These are phyloP conservation scores for Hippocampus kuda DNA, from an alignment of 2,797 vertebrate genomes.

Conservation along the genomic window DNA sequence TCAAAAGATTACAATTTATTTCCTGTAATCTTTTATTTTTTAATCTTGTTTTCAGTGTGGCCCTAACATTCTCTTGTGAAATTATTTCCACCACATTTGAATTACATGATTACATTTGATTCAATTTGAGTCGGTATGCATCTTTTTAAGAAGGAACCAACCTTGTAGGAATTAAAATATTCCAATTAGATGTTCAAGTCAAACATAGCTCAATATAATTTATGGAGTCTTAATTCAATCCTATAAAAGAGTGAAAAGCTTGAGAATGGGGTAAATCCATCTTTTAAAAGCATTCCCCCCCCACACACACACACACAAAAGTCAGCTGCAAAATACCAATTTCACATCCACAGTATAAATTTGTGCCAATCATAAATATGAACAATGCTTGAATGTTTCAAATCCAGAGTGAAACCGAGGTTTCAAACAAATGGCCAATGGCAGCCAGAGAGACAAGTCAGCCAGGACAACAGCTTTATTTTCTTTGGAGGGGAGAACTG, in stretches of 20 bases:
- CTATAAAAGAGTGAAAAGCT: neutral
- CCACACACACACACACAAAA: neutral
- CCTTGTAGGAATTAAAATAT: neutral
- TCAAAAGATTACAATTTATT: too few relatives aligned
- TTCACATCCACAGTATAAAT: neutral
- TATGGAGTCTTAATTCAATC: neutral
- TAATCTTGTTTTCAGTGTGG: neutral
- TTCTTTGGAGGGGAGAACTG: constrained; percentile 32
- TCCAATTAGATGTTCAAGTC: neutral
- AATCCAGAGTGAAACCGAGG: constrained; percentile 15
- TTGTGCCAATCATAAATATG: neutral
- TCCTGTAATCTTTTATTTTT: too few relatives aligned
- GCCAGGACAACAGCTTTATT: constrained; percentile 21
- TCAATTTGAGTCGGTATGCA: neutral
- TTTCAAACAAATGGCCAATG: constrained; percentile 12
- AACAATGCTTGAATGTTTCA: constrained; percentile 4
- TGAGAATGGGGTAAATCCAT: neutral
- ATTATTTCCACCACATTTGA: neutral
- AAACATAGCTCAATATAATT: neutral
- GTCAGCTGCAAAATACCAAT: neutral
- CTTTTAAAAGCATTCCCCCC: neutral
- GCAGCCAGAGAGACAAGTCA: constrained; percentile 10
- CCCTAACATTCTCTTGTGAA: neutral
- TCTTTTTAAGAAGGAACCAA: neutral
- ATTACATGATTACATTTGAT: neutral